Evolutionary conservation across 2,888 invertebrate genomes (phyloP).

Genomic region (Drosophila aldrichi): DNA sequence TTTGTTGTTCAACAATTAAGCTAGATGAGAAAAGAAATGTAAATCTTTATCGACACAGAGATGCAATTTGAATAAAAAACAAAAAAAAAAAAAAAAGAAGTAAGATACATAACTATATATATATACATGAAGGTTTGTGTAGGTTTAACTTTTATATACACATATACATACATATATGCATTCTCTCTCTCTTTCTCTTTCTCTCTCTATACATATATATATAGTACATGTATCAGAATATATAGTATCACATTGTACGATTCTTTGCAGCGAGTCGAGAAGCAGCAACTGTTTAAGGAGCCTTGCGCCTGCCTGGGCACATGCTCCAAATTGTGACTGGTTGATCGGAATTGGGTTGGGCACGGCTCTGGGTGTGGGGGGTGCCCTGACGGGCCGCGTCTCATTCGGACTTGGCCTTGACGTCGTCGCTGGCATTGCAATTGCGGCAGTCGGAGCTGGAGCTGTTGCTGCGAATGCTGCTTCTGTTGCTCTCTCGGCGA

Average conservation of each 20-base stretch:
- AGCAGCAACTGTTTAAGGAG: neutral
- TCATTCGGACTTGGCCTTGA: constrained; percentile 63
- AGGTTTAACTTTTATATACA: neutral
- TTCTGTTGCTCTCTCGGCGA: constrained; percentile 10
- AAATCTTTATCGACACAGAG: neutral
- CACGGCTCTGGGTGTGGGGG: neutral
- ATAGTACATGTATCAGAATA: constrained; percentile 31
- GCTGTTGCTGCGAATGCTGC: constrained; percentile 12
- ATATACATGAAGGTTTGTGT: constrained; percentile 2
- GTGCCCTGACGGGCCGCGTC: constrained; percentile 38
- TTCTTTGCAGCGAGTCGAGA: constrained; percentile 20
- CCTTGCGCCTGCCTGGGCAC: constrained; percentile 43
- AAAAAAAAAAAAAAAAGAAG: neutral
- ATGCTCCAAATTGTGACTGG: constrained; percentile 60
- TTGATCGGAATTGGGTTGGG: constrained; percentile 11
- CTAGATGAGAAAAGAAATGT: constrained; percentile 15
- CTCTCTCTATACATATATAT: constrained; percentile 9
- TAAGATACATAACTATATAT: neutral
- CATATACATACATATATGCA: constrained; percentile 1
- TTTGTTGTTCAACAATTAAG: constrained; percentile 34
- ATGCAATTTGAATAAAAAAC: constrained; percentile 6
- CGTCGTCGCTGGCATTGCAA: constrained; percentile 56
- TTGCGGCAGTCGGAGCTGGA: constrained; percentile 28
- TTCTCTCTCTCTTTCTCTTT: neutral
- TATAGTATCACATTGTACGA: constrained; percentile 57